Evolutionary conservation across 2,113 vertebrate genomes (phyloP).

Genomic region (Ceyx melanurus): DNA sequence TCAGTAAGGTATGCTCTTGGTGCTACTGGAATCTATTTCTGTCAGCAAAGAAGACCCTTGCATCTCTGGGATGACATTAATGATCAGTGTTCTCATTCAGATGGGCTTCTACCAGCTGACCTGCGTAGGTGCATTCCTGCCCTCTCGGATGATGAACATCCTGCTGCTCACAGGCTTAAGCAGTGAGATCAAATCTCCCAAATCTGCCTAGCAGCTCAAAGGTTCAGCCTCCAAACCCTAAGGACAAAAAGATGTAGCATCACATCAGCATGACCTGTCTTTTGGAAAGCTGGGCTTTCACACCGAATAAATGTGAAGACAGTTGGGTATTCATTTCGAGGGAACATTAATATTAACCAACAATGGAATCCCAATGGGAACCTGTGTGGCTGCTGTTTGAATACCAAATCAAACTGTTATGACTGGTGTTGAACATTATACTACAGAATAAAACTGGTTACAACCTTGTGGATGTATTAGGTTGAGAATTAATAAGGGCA

Average conservation of each 20-base stretch:
- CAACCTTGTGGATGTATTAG: neutral
- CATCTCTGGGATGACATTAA: constrained; percentile 48
- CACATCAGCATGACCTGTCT: neutral
- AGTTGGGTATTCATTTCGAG: constrained; percentile 34
- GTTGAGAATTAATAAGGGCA: neutral
- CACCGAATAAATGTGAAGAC: neutral
- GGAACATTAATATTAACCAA: constrained; percentile 63
- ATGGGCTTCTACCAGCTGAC: constrained; percentile 43
- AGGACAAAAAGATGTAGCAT: constrained; percentile 6
- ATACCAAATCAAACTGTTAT: constrained; percentile 52
- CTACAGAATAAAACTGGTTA: constrained; percentile 20
- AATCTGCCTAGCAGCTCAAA: neutral
- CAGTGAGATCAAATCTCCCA: neutral
- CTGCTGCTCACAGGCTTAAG: neutral
- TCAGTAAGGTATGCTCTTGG: neutral
- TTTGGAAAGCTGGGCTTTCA: constrained; percentile 36
- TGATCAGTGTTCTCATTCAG: constrained; percentile 45
- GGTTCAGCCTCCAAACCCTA: constrained; percentile 1
- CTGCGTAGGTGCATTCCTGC: constrained; percentile 50
- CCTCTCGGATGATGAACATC: neutral
- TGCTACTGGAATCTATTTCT: constrained; percentile 53
- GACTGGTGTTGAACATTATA: constrained; percentile 33
- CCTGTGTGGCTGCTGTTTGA: neutral
- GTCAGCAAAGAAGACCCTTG: constrained; percentile 15
- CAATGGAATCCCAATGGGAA: neutral